Evolutionary conservation across 2,888 invertebrate species (phyloP), one percentile per base, ranked within the genome.

Genomic region (Melipona bicolor): DNA sequence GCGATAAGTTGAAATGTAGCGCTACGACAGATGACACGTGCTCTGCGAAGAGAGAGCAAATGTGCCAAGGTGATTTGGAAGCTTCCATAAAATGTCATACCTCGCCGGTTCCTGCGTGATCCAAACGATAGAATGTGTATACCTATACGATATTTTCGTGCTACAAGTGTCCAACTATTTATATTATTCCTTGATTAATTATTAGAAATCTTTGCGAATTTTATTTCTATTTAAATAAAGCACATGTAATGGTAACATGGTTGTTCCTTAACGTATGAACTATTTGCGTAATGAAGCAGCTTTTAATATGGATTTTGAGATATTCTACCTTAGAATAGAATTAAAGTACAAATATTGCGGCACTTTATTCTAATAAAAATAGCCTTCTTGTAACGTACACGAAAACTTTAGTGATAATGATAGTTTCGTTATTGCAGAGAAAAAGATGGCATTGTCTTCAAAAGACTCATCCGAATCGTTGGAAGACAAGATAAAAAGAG

Each of bases 401-500:
- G n/a, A n/a, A 56, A 50, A 50, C 17, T 59, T 24, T n/a, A 3
- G 59, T 24, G n/a, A 13, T 43, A 9, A 9, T 9, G 36, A 36
- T 36, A 9, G 43, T 74, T 77, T 43, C 13, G 2, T 24, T 19
- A 15, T 15, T 17, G 0, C 9, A 79, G 84, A 59, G 3, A 56
- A n/a, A 21, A 13, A 21, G 32, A 52, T 52, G 13, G 2, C 36
- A 36, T 65, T 36, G 21, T 13, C 56, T n/a, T 2, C n/a, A 5
- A 0, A 43, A 9, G 43, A 43, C 1, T 21, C 13, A 2, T 0
- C 17, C 3, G 82, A 86, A 13, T 78, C 82, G 0, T 0, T 5
- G 9, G 64, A 73, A n/a, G 80, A 78, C 0, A 68, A 80, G 15
- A 9, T 49, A 17, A 64, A 75, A 0, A 84, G 82, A 19, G 89